A percentile compares a stretch with the other conserved stretches of the same genome.
phyloP scores from a whole-genome alignment of 2,113 vertebrate genomes.

The Shinisaurus crocodilurus region DNA sequence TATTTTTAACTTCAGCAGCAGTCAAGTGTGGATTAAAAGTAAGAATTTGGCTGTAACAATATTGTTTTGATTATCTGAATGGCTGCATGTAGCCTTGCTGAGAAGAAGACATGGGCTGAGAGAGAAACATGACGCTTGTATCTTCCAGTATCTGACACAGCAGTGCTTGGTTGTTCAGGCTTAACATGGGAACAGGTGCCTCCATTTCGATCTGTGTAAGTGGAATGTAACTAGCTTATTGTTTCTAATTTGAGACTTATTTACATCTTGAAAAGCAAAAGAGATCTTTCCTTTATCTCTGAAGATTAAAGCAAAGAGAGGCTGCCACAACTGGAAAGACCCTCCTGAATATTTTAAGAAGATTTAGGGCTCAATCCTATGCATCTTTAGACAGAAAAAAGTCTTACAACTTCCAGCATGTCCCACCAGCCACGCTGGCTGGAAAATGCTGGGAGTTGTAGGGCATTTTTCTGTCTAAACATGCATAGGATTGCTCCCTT shows the following conservation, averaged over 20 bases:
- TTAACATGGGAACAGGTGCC: slow-evolving; percentile 77
- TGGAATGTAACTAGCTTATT: slow-evolving; percentile 44
- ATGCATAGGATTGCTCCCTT: too few species aligned
- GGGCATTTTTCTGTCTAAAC: too few species aligned
- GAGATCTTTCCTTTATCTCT: accelerated
- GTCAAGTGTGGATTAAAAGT: slow-evolving; percentile 8
- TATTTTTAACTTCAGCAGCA: neutral
- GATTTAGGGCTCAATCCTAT: neutral
- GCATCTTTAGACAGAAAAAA: too few species aligned
- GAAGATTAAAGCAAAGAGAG: neutral
- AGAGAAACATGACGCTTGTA: slow-evolving; percentile 12
- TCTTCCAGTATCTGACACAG: neutral
- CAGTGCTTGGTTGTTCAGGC: neutral
- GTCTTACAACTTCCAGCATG: too few species aligned
- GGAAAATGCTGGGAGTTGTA: too few species aligned
- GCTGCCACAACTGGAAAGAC: neutral
- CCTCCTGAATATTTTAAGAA: neutral
- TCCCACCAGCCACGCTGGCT: too few species aligned
- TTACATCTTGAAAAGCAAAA: neutral
- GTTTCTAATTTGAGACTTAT: neutral
- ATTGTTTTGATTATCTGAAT: neutral
- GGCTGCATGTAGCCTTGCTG: slow-evolving; percentile 23
- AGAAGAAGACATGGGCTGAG: neutral
- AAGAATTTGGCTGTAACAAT: neutral
- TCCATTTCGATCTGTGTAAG: slow-evolving; percentile 83